Conservation (phyloP, 2,888 invertebrate genomes). For the Antheraea yamamai region DNA sequence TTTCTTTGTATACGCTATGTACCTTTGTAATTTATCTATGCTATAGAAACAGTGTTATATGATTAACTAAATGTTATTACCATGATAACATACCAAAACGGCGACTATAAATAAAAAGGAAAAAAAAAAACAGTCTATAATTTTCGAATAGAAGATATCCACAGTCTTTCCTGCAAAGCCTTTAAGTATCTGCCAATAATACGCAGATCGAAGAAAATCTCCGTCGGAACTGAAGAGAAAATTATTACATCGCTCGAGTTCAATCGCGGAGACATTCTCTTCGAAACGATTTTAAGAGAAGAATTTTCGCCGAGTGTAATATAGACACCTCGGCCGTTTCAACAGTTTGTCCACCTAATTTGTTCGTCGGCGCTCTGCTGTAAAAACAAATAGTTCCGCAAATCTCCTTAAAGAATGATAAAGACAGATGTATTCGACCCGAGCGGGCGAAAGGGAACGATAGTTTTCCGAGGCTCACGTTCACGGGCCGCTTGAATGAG, state of each 20-base stretch:
- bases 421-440: constrained; percentile 64
- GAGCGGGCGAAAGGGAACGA: constrained; percentile 58
- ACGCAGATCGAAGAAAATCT: constrained; percentile 62
- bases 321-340: constrained; percentile 78
- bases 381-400: constrained; percentile 79
- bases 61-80: not conserved
- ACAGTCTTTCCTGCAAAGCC: constrained; percentile 54
- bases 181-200: constrained; percentile 61
- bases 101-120: constrained; percentile 23
- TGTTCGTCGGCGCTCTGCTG: constrained; percentile 79
- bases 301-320: constrained; percentile 73
- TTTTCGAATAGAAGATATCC: constrained; percentile 44
- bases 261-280: constrained; percentile 65
- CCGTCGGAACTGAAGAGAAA: constrained; percentile 63
- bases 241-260: constrained; percentile 70
- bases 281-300: constrained; percentile 66
- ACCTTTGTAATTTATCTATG: not conserved
- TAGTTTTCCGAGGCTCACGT: constrained; percentile 60
- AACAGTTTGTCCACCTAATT: constrained; percentile 82
- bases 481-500: constrained; percentile 65
- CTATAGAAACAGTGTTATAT: too few species aligned
- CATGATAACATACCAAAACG: not conserved
- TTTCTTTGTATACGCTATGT: not conserved
- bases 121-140: constrained; percentile 24
- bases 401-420: constrained; percentile 67